Evolutionary conservation across 2,113 vertebrate genomes (phyloP), one percentile per base, ranked within the genome.

Genomic region (Dendropsophus ebraccatus): DNA sequence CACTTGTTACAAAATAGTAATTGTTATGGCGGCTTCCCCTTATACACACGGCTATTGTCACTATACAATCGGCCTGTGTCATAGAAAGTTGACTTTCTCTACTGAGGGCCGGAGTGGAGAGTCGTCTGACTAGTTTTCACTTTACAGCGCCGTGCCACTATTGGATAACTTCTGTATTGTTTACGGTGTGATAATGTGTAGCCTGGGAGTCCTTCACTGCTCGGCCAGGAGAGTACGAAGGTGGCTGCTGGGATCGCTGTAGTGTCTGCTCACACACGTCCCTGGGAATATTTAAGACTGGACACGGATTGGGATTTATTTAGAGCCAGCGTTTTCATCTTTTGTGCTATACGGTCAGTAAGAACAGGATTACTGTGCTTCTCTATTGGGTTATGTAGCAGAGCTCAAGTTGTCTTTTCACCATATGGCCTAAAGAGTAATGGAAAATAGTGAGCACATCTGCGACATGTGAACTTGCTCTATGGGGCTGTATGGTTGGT

Each of bases 61-160:
- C 1, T 19, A 5, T 19, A 74, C 50, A 84, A 60, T 60, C 37
- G 28, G 41, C n/a, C 50, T 82, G 47, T 83, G 78, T 81, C 58
- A n/a, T 8, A 74, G 70, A 60, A 13, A 45, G 50, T 28, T 84
- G 5, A 32, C 45, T 75, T 75, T 25, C n/a, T 30, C 30, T 19
- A 10, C 13, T 25, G 25, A 93, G 11, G 21, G 41, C 30, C 12
- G 30, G 47, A 45, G 45, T 37, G 12, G 21, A 41, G 23, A 80
- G 84, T 70, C 9, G 84, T 58, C 28, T 28, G 70, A 80, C 84
- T 28, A 41, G 84, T 86, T 86, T 80, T 58, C 49, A 45, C 67
- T 41, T 60, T 76, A 58, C 32, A 72, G 56, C 56, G 35, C 16
- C 12, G 13, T 3, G 62, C 45, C 30, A 10, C 67, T 21, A 86